Base-by-base conservation (phyloP, 2,888 invertebrate genomes). In the Heliconius charithonia region DNA sequence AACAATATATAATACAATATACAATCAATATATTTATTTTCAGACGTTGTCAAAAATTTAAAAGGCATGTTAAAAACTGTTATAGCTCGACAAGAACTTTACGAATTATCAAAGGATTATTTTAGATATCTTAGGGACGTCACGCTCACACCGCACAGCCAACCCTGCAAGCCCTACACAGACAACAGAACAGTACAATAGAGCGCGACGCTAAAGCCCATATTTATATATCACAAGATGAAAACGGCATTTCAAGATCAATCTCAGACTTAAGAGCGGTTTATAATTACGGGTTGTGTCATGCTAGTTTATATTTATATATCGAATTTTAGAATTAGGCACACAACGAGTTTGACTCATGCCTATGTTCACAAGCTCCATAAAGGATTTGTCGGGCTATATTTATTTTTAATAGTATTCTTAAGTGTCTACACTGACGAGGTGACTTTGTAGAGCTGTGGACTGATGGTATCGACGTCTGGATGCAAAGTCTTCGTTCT, bases 401-500 rank as follows among this genome's bases (percentile, higher is more conserved):
- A 59, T 59, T n/a, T 59, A 67, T 27, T 56, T 37, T 25, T 4
- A 10, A 45, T 22, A n/a, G 29, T 10, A 29, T 27, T 37, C 45
- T 76, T 78, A 84, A 12, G 82, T 84, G 74, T 83, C 81, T 27
- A 85, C 85, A 85, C 95, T 95, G 75, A 97, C 96, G 84, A 96
- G 96, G 86, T 97, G 96, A 75, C 96, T 97, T 83, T 97, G 97
- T 62, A 98, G 96, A 9, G 97, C 97, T 0, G 98, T 97, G 51
- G 98, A 97, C 90, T 98, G 98, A 93, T 99, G 99, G 93, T 99
- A 99, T 83, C 98, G 96, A 85, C 98, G 97, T 83, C 99, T 96
- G 78, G 97, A 97, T 16, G 98, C 97, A 92, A 99, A 99, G 92
- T 99, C 99, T 91, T 97, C 97, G 91, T 99, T 99, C 88, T 98